Percentiles rank a stretch among this genome's conserved stretches.
Conservation (phyloP, 2,888 invertebrate genomes). For the Lasioglossum lativentre region DNA sequence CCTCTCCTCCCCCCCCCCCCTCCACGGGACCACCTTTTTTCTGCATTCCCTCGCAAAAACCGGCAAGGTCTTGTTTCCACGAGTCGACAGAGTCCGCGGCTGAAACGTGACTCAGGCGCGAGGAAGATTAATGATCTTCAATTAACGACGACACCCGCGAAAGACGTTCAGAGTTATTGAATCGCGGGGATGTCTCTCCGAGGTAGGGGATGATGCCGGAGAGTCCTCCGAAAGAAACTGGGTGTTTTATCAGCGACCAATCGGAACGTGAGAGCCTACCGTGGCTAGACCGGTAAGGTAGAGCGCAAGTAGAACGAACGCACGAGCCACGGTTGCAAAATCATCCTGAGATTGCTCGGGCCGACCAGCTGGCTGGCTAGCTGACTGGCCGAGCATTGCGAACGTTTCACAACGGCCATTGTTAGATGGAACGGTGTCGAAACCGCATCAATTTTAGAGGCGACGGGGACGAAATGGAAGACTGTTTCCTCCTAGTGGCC, state of each 20-base stretch:
- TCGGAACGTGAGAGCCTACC: constrained; percentile 75
- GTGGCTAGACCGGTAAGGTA: constrained; percentile 63
- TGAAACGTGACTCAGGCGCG: background rate
- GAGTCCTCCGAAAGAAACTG: background rate
- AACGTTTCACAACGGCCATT: constrained; percentile 78
- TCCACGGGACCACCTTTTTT: background rate
- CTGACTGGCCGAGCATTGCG: constrained; percentile 66
- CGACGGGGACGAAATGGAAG: constrained; percentile 59
- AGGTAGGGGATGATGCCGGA: background rate
- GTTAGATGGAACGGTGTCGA: constrained; percentile 75
- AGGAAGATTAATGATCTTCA: constrained; percentile 16
- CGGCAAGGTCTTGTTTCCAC: constrained; percentile 8
- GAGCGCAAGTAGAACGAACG: constrained; percentile 79
- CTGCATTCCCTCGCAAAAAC: background rate
- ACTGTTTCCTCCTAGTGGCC: background rate
- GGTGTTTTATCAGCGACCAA: background rate
- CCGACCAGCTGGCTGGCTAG: constrained; percentile 31
- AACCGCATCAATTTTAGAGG: constrained; percentile 75
- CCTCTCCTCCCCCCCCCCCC: background rate
- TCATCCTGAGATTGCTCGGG: constrained; percentile 74
- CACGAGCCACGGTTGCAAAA: constrained; percentile 76
- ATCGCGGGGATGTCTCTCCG: background rate
- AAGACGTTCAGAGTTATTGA: constrained; percentile 1
- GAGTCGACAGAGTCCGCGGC: background rate
- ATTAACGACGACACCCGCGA: constrained; percentile 17